Conservation (phyloP, 2,888 invertebrate species). For the Dione juno region DNA sequence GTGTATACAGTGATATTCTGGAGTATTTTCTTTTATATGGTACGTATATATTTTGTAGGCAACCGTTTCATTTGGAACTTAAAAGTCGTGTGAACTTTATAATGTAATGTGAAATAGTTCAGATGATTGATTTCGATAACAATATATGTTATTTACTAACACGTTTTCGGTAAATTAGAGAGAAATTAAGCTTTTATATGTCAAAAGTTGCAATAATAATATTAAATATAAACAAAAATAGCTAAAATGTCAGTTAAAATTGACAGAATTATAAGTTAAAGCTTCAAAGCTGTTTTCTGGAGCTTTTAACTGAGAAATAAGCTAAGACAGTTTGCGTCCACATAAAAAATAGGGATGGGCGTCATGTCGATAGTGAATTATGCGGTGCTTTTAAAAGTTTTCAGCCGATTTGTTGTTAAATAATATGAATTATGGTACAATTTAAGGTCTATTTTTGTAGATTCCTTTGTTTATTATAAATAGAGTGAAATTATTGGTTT, state of each 20-base stretch:
- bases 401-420: conserved; percentile 3
- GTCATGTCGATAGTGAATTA: conserved; percentile 38
- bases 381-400: conserved; percentile 7
- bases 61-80: background rate
- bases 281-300: background rate
- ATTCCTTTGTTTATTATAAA: background rate
- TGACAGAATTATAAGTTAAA: background rate
- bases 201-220: background rate
- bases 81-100: conserved; percentile 2
- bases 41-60: conserved; percentile 3
- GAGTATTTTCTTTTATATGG: conserved; percentile 12
- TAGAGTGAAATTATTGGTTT: background rate
- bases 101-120: conserved; percentile 10
- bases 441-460: background rate
- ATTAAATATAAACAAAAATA: background rate
- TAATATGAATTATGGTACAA: background rate
- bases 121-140: background rate
- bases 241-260: background rate
- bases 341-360: conserved; percentile 52
- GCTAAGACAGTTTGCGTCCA: conserved; percentile 56
- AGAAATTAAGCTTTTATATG: background rate
- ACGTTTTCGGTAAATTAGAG: background rate
- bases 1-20: background rate
- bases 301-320: conserved; percentile 17
- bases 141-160: background rate